Percentiles rank a stretch among this genome's conserved stretches.
phyloP scores from a whole-genome alignment of 2,888 invertebrate species.

The Yponomeuta sedellus region DNA sequence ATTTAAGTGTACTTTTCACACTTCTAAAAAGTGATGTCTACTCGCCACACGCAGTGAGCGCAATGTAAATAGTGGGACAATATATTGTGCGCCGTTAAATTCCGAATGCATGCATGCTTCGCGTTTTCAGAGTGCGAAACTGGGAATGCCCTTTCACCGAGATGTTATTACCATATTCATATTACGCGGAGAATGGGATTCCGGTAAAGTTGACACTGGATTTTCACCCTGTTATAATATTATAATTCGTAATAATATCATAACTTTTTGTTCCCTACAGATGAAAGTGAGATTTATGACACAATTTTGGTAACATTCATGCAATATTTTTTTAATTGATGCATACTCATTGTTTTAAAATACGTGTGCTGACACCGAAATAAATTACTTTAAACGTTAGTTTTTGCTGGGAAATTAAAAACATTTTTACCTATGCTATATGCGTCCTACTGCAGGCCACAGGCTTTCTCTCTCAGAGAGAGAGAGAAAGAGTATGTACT shows the following conservation, averaged over 20 bases:
- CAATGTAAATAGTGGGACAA: background rate
- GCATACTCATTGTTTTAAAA: background rate
- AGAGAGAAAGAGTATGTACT: no score
- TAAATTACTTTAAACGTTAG: no score
- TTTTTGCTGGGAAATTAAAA: no score
- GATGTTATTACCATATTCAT: constrained; percentile 1
- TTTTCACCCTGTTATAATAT: no score
- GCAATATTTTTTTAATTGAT: background rate
- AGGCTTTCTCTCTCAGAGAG: no score
- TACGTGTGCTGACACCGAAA: no score
- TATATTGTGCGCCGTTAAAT: constrained; percentile 8
- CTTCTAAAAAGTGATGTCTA: background rate
- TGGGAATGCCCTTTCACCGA: background rate
- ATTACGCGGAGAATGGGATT: background rate
- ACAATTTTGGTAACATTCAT: no score
- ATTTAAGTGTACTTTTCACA: background rate
- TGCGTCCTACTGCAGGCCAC: no score
- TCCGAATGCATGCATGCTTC: background rate
- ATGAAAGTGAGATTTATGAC: no score
- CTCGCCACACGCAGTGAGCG: background rate
- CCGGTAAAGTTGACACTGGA: background rate
- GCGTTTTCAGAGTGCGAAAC: background rate
- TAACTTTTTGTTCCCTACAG: no score
- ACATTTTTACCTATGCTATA: no score
- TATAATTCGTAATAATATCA: no score